Conservation (phyloP, 2,797 vertebrate genomes). For the Chiropotes sagulatus region DNA sequence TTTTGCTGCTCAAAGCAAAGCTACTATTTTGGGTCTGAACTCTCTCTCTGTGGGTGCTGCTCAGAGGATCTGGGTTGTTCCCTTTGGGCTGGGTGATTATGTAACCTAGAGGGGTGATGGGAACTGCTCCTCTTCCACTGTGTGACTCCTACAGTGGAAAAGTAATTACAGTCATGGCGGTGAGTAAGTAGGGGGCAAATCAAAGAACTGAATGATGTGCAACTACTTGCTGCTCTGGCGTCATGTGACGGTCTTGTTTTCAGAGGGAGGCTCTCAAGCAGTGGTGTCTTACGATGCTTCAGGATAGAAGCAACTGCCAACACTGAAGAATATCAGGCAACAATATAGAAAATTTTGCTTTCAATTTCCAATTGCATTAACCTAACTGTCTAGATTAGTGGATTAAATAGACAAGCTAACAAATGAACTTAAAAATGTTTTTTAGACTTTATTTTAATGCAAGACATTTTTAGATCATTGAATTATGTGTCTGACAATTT, state of each 20-base stretch:
- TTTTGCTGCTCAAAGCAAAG: neutral
- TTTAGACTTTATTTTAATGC: conserved; percentile 39
- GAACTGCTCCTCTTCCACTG: neutral
- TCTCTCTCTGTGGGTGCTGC: neutral
- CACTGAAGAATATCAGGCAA: neutral
- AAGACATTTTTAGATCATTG: neutral
- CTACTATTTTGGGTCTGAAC: neutral
- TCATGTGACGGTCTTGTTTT: neutral
- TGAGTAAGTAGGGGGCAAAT: neutral
- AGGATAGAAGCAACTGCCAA: neutral
- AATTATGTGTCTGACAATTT: neutral
- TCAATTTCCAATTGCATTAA: conserved; percentile 15
- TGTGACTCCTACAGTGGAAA: neutral
- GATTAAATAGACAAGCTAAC: neutral
- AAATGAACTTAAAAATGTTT: neutral
- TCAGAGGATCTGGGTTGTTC: neutral
- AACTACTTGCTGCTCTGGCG: neutral
- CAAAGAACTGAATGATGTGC: neutral
- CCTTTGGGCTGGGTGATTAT: fast-evolving
- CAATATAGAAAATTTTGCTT: conserved; percentile 17
- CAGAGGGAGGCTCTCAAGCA: neutral
- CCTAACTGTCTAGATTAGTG: neutral
- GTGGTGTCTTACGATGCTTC: neutral
- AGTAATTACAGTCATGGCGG: neutral
- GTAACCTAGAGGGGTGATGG: neutral